Conservation (phyloP, 2,113 vertebrate species). For the Dipodomys merriami region DNA sequence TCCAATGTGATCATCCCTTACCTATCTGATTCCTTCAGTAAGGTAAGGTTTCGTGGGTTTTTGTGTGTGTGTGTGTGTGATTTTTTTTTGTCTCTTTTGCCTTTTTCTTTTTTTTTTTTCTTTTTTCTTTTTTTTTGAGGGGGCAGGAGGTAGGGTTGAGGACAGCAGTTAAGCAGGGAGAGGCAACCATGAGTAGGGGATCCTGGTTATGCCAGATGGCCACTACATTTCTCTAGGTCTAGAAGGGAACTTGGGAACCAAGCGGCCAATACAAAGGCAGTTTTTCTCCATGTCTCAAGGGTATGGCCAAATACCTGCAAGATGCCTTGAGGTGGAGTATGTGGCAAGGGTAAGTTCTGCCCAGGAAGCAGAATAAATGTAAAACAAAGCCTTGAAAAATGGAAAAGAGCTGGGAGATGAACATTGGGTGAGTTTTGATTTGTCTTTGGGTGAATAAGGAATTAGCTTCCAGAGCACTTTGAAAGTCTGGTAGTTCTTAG, state of each 20-base stretch:
- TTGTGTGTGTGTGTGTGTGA: background rate
- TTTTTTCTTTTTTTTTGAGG: background rate
- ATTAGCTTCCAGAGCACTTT: constrained; percentile 56
- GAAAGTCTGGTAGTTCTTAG: constrained; percentile 51
- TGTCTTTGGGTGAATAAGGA: constrained; percentile 64
- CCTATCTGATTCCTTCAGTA: constrained; percentile 61
- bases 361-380: background rate
- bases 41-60: background rate
- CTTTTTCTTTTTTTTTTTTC: background rate
- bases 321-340: background rate
- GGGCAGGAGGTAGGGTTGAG: background rate
- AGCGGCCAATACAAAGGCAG: background rate
- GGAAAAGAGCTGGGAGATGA: background rate
- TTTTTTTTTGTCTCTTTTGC: background rate
- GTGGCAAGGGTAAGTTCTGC: background rate
- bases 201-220: background rate
- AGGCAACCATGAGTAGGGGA: constrained; percentile 24
- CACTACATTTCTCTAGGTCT: constrained; percentile 12
- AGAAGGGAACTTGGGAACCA: constrained; percentile 36
- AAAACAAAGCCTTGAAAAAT: constrained; percentile 28
- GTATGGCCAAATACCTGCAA: background rate
- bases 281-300: background rate
- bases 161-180: constrained; percentile 14
- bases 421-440: background rate
- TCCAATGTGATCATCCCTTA: constrained; percentile 94